Percentiles rank a stretch among this genome's conserved stretches.
phyloP scores from a whole-genome alignment of 1,140 invertebrate species.

The Kradibia gibbosae region DNA sequence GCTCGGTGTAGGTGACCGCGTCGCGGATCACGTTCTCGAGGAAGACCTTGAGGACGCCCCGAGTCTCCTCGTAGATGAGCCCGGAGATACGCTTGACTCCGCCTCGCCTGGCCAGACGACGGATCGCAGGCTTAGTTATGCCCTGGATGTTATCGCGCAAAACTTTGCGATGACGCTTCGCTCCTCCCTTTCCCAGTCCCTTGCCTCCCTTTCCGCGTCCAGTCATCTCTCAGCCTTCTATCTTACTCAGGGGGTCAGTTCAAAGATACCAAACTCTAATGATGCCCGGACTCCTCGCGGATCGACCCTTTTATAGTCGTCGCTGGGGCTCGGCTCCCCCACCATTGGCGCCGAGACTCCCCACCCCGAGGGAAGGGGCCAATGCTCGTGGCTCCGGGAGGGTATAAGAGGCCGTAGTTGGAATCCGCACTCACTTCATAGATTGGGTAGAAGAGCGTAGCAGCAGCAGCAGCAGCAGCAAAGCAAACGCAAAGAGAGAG shows the following conservation, averaged over 20 bases:
- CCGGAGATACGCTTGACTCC: constrained; percentile 81
- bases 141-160: constrained; percentile 64
- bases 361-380: too few species aligned
- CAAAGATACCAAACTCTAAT: neutral
- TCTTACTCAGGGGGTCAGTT: neutral
- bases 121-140: constrained; percentile 52
- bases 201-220: neutral
- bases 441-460: neutral
- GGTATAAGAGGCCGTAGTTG: too few species aligned
- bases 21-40: constrained; percentile 31
- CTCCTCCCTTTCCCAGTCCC: constrained; percentile 2
- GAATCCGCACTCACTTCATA: too few species aligned
- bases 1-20: constrained; percentile 20
- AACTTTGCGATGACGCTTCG: constrained; percentile 63
- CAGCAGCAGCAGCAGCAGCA: neutral
- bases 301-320: neutral
- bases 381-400: too few species aligned
- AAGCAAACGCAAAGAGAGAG: neutral
- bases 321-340: too few species aligned
- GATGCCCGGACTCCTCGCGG: neutral
- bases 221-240: neutral
- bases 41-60: constrained; percentile 53
- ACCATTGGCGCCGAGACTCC: too few species aligned
- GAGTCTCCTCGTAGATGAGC: constrained; percentile 37
- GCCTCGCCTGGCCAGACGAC: constrained; percentile 76